phyloP scores from a whole-genome alignment of 2,113 vertebrate genomes.

The Eptesicus fuscus region DNA sequence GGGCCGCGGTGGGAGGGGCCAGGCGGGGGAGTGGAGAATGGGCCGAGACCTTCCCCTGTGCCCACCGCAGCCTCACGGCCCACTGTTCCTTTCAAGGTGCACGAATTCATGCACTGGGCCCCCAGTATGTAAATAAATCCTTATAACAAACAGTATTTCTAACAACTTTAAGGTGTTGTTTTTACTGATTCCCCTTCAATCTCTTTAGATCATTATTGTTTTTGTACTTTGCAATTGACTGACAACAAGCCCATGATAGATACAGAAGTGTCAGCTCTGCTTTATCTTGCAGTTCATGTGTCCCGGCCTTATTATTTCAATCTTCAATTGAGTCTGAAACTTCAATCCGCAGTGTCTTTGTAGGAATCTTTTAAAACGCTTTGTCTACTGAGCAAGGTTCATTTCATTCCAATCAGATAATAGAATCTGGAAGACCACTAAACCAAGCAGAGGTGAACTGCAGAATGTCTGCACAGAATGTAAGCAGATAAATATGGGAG shows the following conservation, averaged over 20 bases:
- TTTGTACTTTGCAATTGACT: neutral
- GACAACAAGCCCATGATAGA: neutral
- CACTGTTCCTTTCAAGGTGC: too few relatives aligned
- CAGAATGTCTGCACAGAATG: neutral
- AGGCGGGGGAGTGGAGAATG: too few relatives aligned
- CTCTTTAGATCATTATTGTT: neutral
- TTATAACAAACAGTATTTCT: neutral
- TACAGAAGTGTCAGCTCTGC: neutral
- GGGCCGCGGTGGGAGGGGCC: too few relatives aligned
- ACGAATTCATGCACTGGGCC: too few relatives aligned
- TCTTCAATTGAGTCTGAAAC: neutral
- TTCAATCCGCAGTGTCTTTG: neutral
- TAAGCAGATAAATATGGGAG: neutral
- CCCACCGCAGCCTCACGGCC: too few relatives aligned
- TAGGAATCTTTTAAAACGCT: neutral
- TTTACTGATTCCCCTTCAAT: neutral
- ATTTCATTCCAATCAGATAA: constrained; percentile 2
- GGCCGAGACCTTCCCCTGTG: too few relatives aligned
- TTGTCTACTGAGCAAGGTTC: neutral
- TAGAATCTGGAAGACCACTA: neutral
- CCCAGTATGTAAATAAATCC: neutral
- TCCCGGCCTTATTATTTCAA: neutral
- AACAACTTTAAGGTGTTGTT: neutral
- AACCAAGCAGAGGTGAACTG: neutral
- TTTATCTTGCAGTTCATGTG: neutral